Evolutionary conservation across 2,113 vertebrate genomes (phyloP).

Genomic region (Plestiodon gilberti): DNA sequence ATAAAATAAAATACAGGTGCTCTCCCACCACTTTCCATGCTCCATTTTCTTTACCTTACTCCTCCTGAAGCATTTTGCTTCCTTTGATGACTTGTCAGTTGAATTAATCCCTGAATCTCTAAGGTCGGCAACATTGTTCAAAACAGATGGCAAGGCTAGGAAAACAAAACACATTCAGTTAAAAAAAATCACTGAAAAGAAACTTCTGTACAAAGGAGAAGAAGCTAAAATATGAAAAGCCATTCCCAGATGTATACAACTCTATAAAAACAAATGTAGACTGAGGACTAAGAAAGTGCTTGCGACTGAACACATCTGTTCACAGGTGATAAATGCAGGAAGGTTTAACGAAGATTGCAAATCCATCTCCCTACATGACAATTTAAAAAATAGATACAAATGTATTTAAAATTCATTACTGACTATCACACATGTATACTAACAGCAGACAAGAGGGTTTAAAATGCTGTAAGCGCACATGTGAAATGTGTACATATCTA

Average conservation of each 20-base stretch:
- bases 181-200: not conserved
- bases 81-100: constrained; percentile 49
- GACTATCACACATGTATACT: not conserved
- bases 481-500: not conserved
- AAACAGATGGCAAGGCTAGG: constrained; percentile 60
- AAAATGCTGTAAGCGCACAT: not conserved
- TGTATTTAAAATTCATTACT: not conserved
- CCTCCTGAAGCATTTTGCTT: constrained; percentile 75
- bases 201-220: not conserved
- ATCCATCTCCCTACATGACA: not conserved
- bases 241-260: not conserved
- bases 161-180: not conserved
- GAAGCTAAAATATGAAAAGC: not conserved
- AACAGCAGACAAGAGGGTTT: not conserved
- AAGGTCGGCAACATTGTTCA: constrained; percentile 12
- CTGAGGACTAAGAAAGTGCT: not conserved
- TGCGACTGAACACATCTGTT: not conserved
- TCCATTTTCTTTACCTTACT: constrained; percentile 75
- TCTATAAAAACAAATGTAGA: not conserved
- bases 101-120: constrained; percentile 16
- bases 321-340: not conserved
- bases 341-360: not conserved
- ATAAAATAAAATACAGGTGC: not conserved
- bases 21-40: not conserved
- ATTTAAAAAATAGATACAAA: not conserved